These are phyloP conservation scores for Alosa alosa DNA, from an alignment of 2,113 vertebrate genomes.

Conservation along the genomic window DNA sequence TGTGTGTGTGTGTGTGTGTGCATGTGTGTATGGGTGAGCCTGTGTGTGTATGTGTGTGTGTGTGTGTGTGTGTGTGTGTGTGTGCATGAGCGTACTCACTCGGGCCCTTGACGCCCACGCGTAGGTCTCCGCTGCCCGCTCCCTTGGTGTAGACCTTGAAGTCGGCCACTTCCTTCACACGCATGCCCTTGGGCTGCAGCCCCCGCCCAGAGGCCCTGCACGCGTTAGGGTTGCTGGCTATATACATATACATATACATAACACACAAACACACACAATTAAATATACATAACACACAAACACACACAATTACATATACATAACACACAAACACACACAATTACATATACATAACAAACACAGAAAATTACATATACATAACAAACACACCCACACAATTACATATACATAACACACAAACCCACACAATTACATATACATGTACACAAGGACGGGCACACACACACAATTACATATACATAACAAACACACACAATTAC, in stretches of 20 bases:
- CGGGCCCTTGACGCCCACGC: constrained; percentile 78
- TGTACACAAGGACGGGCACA: too few relatives aligned
- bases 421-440: background rate
- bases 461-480: background rate
- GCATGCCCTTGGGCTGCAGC: constrained; percentile 81
- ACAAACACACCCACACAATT: background rate
- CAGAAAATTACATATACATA: background rate
- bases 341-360: background rate
- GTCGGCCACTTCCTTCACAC: constrained; percentile 81
- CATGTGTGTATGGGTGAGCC: background rate
- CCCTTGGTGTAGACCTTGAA: constrained; percentile 84
- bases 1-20: background rate
- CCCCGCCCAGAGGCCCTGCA: constrained; percentile 83
- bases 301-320: background rate
- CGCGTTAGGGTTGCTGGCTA: constrained; percentile 80
- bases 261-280: background rate
- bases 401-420: background rate
- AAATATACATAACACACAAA: background rate
- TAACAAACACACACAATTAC: background rate
- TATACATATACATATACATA: background rate
- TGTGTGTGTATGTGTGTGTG: background rate
- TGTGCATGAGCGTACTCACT: constrained; percentile 66
- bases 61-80: background rate
- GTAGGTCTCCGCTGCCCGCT: constrained; percentile 79
- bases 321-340: background rate